Base-by-base conservation (phyloP, 2,888 invertebrate genomes). In the Dasysyrphus tricinctus region DNA sequence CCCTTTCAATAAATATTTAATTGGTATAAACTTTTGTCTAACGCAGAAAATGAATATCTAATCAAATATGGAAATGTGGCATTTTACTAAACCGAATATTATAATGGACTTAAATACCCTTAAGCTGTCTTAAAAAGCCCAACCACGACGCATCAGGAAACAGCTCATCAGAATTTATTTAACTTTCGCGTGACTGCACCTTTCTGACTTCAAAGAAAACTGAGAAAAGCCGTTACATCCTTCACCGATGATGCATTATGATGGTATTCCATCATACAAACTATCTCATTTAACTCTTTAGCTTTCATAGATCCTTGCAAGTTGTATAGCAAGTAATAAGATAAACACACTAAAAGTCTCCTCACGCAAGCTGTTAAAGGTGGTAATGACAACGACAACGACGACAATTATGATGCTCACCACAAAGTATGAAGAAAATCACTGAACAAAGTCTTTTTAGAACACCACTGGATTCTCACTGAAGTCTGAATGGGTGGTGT, bases 361-460 rank as follows among this genome's bases (percentile, higher is more conserved):
- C 49, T 76, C 74, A 69, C 74, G 72, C 80, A 51, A 74, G 19
- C 74, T 56, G 47, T 47, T 54, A 72, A 44, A 73, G 78, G 78
- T 78, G 67, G 73, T 34, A 67, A 76, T 54, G 49, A 76, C 37
- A 49, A 77, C 47, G 32, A n/a, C 61, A 51, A 65, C 70, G 42
- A 78, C 51, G 44, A 78, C 42, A 67, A 78, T 78, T 78, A 65
- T 73, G 49, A 72, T 57, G 72, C 72, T 67, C 44, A 73, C 82
- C 82, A 78, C 82, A 73, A 82, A 82, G 59, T 73, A 78, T 78
- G 19, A 78, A 44, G 65, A 73, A 76, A 78, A 82, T 82, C 77
- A 67, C 65, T 73, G 77, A 44, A 14, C 47, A 14, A 32, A 49
- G 8, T 49, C 75, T 61, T 69, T 42, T 59, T 49, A 57, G 34